Conservation (phyloP, 2,797 vertebrate genomes). For the Trachops cirrhosus region DNA sequence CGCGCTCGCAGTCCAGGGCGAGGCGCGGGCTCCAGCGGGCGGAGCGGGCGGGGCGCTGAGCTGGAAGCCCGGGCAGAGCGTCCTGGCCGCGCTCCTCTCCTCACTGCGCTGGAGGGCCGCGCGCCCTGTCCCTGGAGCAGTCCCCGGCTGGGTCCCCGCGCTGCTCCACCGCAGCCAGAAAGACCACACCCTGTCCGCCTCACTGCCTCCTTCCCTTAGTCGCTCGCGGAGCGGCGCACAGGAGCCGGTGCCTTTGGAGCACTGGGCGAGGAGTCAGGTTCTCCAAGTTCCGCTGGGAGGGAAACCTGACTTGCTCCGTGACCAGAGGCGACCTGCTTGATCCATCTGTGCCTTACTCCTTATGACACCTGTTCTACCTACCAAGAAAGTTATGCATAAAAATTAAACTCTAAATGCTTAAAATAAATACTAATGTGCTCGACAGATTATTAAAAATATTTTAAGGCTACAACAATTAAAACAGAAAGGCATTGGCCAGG, state of each 20-base stretch:
- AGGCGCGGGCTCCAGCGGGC: background rate
- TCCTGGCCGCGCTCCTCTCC: background rate
- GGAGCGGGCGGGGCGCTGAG: background rate
- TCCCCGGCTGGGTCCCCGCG: background rate
- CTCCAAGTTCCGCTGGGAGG: background rate
- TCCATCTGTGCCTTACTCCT: background rate
- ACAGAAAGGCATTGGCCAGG: background rate
- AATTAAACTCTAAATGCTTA: background rate
- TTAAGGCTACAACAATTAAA: background rate
- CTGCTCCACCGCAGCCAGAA: background rate
- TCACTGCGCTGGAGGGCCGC: background rate
- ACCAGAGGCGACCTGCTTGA: background rate
- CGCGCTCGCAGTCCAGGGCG: background rate
- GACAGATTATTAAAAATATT: background rate
- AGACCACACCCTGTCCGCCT: background rate
- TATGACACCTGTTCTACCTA: background rate
- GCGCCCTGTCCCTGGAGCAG: background rate
- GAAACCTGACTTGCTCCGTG: background rate
- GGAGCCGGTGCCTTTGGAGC: background rate
- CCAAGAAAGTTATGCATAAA: background rate
- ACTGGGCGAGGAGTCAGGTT: background rate
- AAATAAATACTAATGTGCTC: background rate
- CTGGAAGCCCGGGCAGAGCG: background rate
- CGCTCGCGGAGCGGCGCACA: accelerated
- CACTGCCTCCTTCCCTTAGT: background rate